A percentile compares a stretch with the other conserved stretches of the same genome.
These are phyloP conservation scores for Anthopleura xanthogrammica DNA, from an alignment of 92 coral and sea anemone genomes.

Conservation along the genomic window DNA sequence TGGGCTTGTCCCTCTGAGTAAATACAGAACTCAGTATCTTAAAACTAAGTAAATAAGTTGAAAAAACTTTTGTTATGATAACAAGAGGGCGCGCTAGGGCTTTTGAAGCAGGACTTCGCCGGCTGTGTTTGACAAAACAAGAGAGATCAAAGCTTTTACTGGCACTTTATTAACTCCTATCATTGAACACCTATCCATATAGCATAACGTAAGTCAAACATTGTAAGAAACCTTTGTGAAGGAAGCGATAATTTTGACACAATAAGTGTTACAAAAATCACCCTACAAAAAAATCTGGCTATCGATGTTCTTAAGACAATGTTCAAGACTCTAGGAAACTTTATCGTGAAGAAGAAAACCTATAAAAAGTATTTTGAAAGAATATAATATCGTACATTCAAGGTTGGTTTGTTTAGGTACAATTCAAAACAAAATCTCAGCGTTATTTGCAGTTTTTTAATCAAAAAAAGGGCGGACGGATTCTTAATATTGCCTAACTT, in stretches of 20 bases:
- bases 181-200: neutral
- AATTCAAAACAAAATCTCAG: neutral
- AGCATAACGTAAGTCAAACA: neutral
- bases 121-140: neutral
- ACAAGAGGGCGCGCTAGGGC: neutral
- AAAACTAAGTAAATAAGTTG: neutral
- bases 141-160: neutral
- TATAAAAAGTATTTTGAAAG: neutral
- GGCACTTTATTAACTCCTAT: neutral
- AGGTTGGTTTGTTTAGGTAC: neutral
- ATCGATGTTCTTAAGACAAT: neutral
- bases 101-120: neutral
- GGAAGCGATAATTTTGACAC: constrained; percentile 4
- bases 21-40: neutral
- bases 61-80: neutral
- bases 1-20: neutral
- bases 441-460: neutral
- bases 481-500: neutral
- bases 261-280: neutral
- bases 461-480: neutral
- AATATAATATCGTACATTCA: neutral
- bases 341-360: neutral
- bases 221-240: neutral
- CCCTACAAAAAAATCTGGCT: too few relatives aligned
- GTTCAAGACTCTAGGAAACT: neutral